Conservation (phyloP, 2,113 vertebrate genomes). For the Hippocampus abdominalis region DNA sequence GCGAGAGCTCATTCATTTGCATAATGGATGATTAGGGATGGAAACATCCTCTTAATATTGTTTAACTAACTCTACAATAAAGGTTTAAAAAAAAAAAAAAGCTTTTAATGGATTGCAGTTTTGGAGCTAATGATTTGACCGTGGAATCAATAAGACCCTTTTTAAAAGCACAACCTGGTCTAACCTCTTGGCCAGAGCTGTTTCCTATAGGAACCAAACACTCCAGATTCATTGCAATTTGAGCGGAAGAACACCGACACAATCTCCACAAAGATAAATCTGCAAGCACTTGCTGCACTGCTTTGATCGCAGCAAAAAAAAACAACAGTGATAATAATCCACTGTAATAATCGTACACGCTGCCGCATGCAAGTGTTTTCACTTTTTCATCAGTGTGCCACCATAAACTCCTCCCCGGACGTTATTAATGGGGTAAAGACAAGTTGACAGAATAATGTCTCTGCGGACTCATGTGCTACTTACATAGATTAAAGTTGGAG, state of each 20-base stretch:
- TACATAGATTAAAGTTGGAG: conserved; percentile 16
- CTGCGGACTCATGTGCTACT: conserved; percentile 11
- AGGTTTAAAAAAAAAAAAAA: neutral
- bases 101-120: conserved; percentile 41
- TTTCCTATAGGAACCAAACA: neutral
- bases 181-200: neutral
- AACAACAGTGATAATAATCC: neutral
- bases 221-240: neutral
- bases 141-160: neutral
- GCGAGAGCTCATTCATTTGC: conserved; percentile 34
- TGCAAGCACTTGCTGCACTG: neutral
- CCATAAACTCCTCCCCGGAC: conserved; percentile 30
- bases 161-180: neutral
- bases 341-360: conserved; percentile 10
- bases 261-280: neutral
- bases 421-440: conserved; percentile 29
- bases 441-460: conserved; percentile 29
- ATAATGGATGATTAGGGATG: conserved; percentile 29
- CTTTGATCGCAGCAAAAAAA: neutral
- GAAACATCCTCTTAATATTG: neutral
- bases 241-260: neutral
- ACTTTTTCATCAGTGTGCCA: conserved; percentile 12
- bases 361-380: conserved; percentile 21
- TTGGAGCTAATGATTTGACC: conserved; percentile 2
- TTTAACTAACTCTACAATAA: too few species aligned